These are phyloP conservation scores for Margarornis squamiger DNA, from an alignment of 2,797 vertebrate species.

Conservation along the genomic window DNA sequence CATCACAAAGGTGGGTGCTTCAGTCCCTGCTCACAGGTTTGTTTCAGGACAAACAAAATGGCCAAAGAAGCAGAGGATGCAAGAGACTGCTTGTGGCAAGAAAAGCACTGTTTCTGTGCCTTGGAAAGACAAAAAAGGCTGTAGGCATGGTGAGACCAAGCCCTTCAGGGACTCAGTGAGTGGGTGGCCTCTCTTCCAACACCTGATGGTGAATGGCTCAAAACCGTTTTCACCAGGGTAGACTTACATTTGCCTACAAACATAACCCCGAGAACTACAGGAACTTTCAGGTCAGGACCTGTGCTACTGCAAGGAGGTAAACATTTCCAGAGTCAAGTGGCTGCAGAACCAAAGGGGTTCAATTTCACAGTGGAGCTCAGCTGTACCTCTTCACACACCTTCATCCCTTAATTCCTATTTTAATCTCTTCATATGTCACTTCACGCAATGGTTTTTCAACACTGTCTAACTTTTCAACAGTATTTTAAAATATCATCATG, in stretches of 20 bases:
- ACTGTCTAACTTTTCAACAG: not conserved
- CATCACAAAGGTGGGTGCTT: not conserved
- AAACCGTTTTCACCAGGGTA: not conserved
- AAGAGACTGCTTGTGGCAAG: not conserved
- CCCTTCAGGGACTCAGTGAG: fast-evolving
- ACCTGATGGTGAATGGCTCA: not conserved
- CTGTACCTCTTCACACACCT: not conserved
- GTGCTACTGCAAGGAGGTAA: not conserved
- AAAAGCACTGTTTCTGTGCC: not conserved
- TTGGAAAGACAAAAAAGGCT: not conserved
- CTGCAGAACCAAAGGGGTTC: not conserved
- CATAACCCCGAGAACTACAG: not conserved
- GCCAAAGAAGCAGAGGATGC: not conserved
- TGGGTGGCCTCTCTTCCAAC: not conserved
- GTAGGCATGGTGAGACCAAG: not conserved
- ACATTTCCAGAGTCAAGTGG: not conserved
- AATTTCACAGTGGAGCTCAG: not conserved
- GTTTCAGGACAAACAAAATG: not conserved
- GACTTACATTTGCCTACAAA: not conserved
- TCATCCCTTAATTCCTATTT: not conserved
- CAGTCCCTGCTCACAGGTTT: not conserved
- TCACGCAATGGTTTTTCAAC: not conserved
- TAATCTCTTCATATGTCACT: not conserved
- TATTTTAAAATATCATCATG: not conserved
- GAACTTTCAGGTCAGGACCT: not conserved